phyloP scores from a whole-genome alignment of 2,797 vertebrate species.

The Gambelia wislizenii region DNA sequence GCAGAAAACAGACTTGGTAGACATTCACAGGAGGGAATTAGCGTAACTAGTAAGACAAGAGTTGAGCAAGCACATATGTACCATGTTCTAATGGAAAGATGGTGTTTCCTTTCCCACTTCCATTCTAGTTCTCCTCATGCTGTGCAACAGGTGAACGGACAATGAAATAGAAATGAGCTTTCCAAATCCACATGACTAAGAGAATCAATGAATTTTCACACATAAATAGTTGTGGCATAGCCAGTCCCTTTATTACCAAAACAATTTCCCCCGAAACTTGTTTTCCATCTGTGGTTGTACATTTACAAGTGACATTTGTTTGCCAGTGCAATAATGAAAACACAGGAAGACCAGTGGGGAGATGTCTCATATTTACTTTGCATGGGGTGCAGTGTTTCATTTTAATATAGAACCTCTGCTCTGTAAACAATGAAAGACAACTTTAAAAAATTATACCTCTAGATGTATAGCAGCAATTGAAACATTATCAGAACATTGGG shows the following conservation, averaged over 20 bases:
- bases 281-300: constrained; percentile 56
- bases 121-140: not conserved
- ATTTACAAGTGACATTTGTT: constrained; percentile 46
- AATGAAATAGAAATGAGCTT: constrained; percentile 5
- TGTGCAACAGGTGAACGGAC: not conserved
- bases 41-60: not conserved
- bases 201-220: constrained; percentile 31
- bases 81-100: not conserved
- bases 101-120: not conserved
- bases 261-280: not conserved
- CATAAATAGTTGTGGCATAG: constrained; percentile 48
- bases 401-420: constrained; percentile 16
- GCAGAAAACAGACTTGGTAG: not conserved
- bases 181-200: constrained; percentile 33
- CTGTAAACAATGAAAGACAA: constrained; percentile 48
- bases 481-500: not conserved
- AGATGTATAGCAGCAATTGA: constrained; percentile 33
- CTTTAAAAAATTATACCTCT: not conserved
- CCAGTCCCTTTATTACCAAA: not conserved
- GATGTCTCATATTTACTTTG: constrained; percentile 48
- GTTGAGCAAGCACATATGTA: no score
- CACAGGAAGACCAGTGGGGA: constrained; percentile 23
- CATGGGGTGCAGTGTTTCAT: constrained; percentile 34
- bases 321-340: constrained; percentile 50
- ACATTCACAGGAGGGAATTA: not conserved